phyloP scores from a whole-genome alignment of 2,888 invertebrate genomes.

The Brachyopa scutellaris region DNA sequence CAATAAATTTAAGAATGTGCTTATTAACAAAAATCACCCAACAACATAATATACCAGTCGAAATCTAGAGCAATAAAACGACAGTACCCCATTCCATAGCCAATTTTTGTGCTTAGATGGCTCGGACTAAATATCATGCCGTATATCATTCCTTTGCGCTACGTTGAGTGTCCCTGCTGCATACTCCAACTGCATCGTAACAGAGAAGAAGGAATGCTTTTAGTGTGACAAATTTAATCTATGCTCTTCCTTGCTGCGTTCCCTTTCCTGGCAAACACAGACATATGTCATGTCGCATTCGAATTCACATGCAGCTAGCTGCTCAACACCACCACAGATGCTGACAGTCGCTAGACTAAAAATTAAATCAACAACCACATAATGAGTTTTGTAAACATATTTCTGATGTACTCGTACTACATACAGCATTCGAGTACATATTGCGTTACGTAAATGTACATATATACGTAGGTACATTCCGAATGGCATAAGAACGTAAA shows the following conservation, averaged over 20 bases:
- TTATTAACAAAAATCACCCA: background rate
- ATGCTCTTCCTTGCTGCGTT: conserved; percentile 48
- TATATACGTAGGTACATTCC: background rate
- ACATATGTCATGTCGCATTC: conserved; percentile 52
- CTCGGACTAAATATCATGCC: conserved; percentile 36
- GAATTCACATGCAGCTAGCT: conserved; percentile 6
- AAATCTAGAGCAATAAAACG: background rate
- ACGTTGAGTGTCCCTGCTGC: conserved; percentile 45
- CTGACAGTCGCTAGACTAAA: conserved; percentile 21
- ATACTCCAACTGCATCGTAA: conserved; percentile 27
- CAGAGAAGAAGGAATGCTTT: conserved; percentile 39
- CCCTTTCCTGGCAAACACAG: conserved; percentile 7
- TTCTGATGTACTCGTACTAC: too few species aligned
- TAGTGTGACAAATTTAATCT: conserved; percentile 69
- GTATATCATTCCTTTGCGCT: conserved; percentile 37
- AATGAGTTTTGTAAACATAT: conserved; percentile 38
- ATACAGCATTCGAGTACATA: too few species aligned
- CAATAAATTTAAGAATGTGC: background rate
- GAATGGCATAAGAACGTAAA: background rate
- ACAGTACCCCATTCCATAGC: too few species aligned
- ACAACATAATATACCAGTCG: background rate
- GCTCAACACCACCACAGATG: background rate
- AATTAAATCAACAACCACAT: conserved; percentile 44
- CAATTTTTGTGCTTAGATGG: conserved; percentile 51
- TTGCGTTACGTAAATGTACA: too few species aligned